Evolutionary conservation across 2,113 vertebrate species (phyloP).

Genomic region (Orthochromis malagaraziensis): DNA sequence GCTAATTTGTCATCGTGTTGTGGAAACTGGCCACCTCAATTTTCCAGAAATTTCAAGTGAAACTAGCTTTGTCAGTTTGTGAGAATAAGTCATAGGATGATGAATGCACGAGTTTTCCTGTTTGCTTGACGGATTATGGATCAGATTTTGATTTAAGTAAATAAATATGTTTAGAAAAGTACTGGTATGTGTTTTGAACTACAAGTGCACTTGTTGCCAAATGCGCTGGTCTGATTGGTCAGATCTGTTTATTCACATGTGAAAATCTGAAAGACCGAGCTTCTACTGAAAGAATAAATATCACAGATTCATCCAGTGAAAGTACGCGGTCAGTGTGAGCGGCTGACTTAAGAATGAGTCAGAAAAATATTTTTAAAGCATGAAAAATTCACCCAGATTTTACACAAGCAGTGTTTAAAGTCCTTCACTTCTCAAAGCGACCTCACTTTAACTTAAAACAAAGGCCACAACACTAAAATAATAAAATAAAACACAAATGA

Average conservation of each 20-base stretch:
- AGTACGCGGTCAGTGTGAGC: accelerated
- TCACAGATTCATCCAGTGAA: accelerated
- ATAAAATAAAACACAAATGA: neutral
- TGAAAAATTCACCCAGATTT: neutral
- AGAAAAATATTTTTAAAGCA: neutral
- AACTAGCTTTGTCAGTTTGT: neutral
- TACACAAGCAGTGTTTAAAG: neutral
- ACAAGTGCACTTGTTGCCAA: neutral
- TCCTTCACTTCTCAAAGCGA: neutral
- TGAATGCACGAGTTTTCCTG: neutral
- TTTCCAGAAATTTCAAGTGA: neutral
- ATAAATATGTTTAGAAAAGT: neutral
- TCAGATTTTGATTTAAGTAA: neutral
- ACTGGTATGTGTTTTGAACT: neutral
- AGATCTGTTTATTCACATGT: neutral
- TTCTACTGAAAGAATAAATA: neutral
- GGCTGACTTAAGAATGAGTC: neutral
- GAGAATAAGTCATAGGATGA: neutral
- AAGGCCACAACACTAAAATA: neutral
- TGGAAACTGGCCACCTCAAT: neutral
- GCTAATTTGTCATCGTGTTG: neutral
- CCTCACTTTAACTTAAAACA: neutral
- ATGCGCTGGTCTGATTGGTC: neutral
- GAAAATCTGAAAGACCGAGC: neutral
- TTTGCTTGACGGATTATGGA: neutral